Evolutionary conservation across 1,140 invertebrate species (phyloP), one percentile per base, ranked within the genome.

Genomic region (Rhizoglyphus robini): DNA sequence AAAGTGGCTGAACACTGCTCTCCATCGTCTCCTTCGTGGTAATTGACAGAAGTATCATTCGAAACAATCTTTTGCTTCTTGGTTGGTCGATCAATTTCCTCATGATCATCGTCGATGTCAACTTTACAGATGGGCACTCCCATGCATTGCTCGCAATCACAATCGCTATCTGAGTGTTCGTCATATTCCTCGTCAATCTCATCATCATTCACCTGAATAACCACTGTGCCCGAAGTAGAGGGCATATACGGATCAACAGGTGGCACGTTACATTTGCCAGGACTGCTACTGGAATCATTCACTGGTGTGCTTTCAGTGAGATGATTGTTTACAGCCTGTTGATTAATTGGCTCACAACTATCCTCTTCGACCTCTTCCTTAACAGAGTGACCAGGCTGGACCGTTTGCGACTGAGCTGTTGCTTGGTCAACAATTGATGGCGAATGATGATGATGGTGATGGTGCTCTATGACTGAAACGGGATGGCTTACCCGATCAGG

Each of bases 91-190:
- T 54, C 51, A 15, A 8, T 27, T 15, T 25, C 8, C 23, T 25
- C 23, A 54, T 54, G 51, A 11, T 32, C 51, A 54, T 25, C 8
- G 51, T 20, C 51, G 20, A 54, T 25, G 20, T 54, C 20, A 5
- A 54, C 51, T 23, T 54, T 54, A 32, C 51, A 54, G 20, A 54
- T 54, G 51, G 51, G 20, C 20, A 54, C 51, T 8, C 51, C 51
- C 51, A 54, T 54, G 20, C 51, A 54, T 23, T 5, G 51, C 20
- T 54, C 51, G 23, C 51, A 54, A 32, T 54, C 51, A 32, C 51
- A 54, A 32, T 54, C 51, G 5, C 8, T 8, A 5, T 54, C 51
- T 27, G 51, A 54, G 51, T 54, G 51, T 32, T 54, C 51, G 20
- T 54, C 8, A 25, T 8, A 25, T 32, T 27, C 23, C 8, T 54